Base-by-base conservation (phyloP, 2,113 vertebrate species). In the Peromyscus polionotus region DNA sequence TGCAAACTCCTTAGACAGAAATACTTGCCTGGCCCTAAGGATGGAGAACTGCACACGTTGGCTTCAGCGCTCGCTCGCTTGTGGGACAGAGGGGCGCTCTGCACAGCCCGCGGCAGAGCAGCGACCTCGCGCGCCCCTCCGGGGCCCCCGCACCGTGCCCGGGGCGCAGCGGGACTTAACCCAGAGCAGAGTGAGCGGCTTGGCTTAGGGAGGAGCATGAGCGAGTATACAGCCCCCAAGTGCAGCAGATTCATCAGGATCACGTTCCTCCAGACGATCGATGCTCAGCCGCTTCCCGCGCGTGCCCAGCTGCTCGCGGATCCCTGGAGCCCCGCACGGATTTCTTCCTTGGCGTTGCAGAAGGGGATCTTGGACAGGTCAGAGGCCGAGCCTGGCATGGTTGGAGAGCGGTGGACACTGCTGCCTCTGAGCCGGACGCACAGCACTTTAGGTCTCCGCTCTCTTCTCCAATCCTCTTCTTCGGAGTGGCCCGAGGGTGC, bases 261-360 rank as follows among this genome's bases (percentile, higher is more conserved):
- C 42, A 99, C 98, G 96, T 99, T 99, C 89, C 98, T 98, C 99
- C 99, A 99, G 51, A 99, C 98, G 77, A 99, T 97, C 98, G 77
- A 99, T 97, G 75, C 83, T 48, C 96, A 93, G 98, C 36, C 91
- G 67, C 95, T n/a, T 92, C 68, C 73, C 20, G 75, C 63, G 96
- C 28, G 19, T 42, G 87, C 39, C 65, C 48, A 45, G 91, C 80
- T 67, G 36, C n/a, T 65, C 70, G 68, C 75, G n/a, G 86, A 36
- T 67, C 59, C 84, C 5, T 42, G 16, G 33, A 42, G 68, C 67
- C 94, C 63, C 0, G 88, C 84, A 2, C 68, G 31, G 68, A 76
- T 16, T 4, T 90, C 83, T 61, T 93, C 95, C 79, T 77, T 28
- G 3, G 17, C 81, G 51, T 54, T 54, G 51, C 51, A 54, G 11